phyloP scores from a whole-genome alignment of 2,888 invertebrate genomes.

The Cynaeus angustus region DNA sequence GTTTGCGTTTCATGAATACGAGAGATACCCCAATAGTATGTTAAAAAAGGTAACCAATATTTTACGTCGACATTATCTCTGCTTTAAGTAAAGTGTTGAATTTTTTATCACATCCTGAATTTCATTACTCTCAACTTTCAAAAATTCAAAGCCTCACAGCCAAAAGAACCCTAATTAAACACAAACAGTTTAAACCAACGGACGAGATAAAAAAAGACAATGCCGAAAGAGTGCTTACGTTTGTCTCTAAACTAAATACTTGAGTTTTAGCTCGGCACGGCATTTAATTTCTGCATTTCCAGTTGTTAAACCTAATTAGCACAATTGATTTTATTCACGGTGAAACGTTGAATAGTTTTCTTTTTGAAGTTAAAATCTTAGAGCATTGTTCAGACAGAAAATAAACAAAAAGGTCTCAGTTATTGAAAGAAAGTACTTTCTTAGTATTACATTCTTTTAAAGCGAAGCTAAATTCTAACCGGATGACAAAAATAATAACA shows the following conservation, averaged over 20 bases:
- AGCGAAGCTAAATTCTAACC: too few relatives aligned
- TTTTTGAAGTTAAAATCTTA: not conserved
- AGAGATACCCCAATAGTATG: not conserved
- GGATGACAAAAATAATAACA: too few relatives aligned
- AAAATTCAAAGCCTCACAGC: not conserved
- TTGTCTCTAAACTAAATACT: conserved; percentile 1
- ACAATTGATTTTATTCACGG: conserved; percentile 4
- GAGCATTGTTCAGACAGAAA: not conserved
- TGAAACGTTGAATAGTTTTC: not conserved
- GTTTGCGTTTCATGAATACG: conserved; percentile 17
- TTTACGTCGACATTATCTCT: conserved; percentile 4
- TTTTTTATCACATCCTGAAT: not conserved
- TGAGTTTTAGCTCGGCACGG: conserved; percentile 2
- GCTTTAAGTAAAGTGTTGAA: conserved; percentile 2
- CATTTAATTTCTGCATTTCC: conserved; percentile 17
- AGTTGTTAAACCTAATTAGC: conserved; percentile 11
- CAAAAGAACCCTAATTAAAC: too few relatives aligned
- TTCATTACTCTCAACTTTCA: not conserved
- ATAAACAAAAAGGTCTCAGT: too few relatives aligned
- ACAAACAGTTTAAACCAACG: not conserved
- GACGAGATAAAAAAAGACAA: not conserved
- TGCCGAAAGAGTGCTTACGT: conserved; percentile 4
- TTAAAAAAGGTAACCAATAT: conserved; percentile 3
- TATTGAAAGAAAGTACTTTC: too few relatives aligned
- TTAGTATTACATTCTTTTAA: too few relatives aligned